Evolutionary conservation across 2,888 invertebrate genomes (phyloP).

Genomic region (Dichetophora obliterata): DNA sequence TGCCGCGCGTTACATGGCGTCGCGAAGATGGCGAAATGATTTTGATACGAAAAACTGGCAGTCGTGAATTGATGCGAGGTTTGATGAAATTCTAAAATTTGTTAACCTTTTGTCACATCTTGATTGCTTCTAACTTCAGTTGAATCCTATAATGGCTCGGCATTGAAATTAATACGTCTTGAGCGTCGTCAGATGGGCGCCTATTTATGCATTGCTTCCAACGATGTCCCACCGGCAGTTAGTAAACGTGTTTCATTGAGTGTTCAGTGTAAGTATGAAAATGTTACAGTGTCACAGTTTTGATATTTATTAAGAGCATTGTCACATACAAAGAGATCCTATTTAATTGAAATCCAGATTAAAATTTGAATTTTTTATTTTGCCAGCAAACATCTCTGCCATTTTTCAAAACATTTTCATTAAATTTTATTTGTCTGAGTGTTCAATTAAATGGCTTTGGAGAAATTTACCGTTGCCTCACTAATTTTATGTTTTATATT

Average conservation of each 20-base stretch:
- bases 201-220: conserved; percentile 91
- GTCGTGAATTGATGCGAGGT: conserved; percentile 69
- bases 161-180: conserved; percentile 81
- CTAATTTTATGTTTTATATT: too few species aligned
- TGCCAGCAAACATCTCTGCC: too few species aligned
- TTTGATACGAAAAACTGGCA: conserved; percentile 72
- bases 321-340: too few species aligned
- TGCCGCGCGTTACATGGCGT: conserved; percentile 84
- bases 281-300: too few species aligned
- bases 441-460: too few species aligned
- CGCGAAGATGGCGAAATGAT: conserved; percentile 80
- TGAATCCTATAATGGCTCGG: conserved; percentile 83
- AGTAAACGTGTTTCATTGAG: conserved; percentile 89
- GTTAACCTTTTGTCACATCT: conserved; percentile 15
- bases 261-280: conserved; percentile 85
- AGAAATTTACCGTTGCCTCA: too few species aligned
- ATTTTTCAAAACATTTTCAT: too few species aligned
- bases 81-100: neutral
- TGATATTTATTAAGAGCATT: too few species aligned
- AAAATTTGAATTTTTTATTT: too few species aligned
- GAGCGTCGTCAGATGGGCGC: conserved; percentile 92
- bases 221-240: conserved; percentile 92
- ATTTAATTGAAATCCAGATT: too few species aligned
- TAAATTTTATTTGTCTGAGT: too few species aligned
- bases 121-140: conserved; percentile 69